Evolutionary conservation across 2,113 vertebrate species (phyloP), one percentile per base, ranked within the genome.

Genomic region (Sander lucioperca): DNA sequence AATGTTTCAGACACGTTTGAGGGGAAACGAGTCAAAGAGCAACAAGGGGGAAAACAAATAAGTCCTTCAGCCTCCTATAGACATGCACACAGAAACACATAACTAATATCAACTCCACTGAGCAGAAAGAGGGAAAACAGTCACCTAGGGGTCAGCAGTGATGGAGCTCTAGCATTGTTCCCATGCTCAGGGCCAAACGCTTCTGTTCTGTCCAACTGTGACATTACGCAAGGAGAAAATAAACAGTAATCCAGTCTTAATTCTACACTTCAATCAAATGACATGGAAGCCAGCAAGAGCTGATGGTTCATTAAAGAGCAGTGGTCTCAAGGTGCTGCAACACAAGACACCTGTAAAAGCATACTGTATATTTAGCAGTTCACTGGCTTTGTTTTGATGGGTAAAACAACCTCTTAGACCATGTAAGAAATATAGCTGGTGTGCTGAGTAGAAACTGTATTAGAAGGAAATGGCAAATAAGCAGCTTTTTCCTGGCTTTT

Each of bases 1-100:
- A 83, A 94, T 89, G 89, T 91, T 92, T 91, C 84, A 88, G 91
- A 93, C 89, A 88, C 72, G 63, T 94, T 92, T 88, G 90, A 84
- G 74, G 87, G 85, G 87, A 89, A 91, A 91, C 81, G 70, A 92
- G 91, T 94, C 92, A 93, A 92, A 94, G 90, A 92, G 86, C 90
- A 92, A 91, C 65, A 79, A 91, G 89, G 89, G 82, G 89, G 91
- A 84, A 90, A 90, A 92, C 88, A 90, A 91, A 93, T 93, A 90
- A 84, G 83, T 82, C 90, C 86, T 63, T 87, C 80, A 90, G 88
- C 83, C 66, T 86, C 81, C 74, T 88, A 87, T 82, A 92, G 81
- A 89, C 81, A 78, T 47, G 85, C 63, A 91, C 79, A 79, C 65
- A 86, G 81, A 90, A 80, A 91, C 79, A 70, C 80, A 90, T 71